Conservation (phyloP, 1,140 invertebrate species). For the Drosophila ficusphila region DNA sequence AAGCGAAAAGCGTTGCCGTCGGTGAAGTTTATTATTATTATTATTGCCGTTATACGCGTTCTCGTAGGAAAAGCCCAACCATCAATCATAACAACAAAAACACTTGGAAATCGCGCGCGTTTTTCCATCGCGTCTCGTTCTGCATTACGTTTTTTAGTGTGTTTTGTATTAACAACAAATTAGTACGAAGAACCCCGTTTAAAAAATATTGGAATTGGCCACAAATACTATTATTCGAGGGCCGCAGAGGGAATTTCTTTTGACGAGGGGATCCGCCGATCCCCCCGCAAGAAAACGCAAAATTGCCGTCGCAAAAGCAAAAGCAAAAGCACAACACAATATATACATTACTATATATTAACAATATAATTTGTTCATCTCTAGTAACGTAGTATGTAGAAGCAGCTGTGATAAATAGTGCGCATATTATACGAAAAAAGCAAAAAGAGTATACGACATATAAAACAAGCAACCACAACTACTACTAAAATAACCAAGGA, state of each 20-base stretch:
- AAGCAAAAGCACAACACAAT: constrained; percentile 4
- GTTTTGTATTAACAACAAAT: not conserved
- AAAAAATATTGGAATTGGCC: not conserved
- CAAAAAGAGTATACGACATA: constrained; percentile 60
- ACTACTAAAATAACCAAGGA: constrained; percentile 14
- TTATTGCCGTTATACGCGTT: constrained; percentile 47
- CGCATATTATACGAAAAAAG: constrained; percentile 77
- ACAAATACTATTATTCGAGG: constrained; percentile 9
- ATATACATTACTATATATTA: constrained; percentile 2
- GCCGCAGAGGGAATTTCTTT: constrained; percentile 22
- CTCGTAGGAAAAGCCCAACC: not conserved
- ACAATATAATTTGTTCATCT: constrained; percentile 43
- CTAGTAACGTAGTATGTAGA: constrained; percentile 77
- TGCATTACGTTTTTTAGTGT: constrained; percentile 15
- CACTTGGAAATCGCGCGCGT: constrained; percentile 41
- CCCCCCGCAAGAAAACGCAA: constrained; percentile 14
- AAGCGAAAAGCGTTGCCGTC: constrained; percentile 47
- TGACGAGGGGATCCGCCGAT: constrained; percentile 46
- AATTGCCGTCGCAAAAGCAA: constrained; percentile 56
- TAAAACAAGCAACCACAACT: constrained; percentile 22
- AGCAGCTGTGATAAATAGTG: constrained; percentile 84
- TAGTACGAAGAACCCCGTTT: not conserved
- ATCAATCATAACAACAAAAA: constrained; percentile 33
- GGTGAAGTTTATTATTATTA: constrained; percentile 63
- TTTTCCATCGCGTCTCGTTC: constrained; percentile 23